Conservation (phyloP, 2,888 invertebrate genomes). For the Psylliodes chrysocephalus region DNA sequence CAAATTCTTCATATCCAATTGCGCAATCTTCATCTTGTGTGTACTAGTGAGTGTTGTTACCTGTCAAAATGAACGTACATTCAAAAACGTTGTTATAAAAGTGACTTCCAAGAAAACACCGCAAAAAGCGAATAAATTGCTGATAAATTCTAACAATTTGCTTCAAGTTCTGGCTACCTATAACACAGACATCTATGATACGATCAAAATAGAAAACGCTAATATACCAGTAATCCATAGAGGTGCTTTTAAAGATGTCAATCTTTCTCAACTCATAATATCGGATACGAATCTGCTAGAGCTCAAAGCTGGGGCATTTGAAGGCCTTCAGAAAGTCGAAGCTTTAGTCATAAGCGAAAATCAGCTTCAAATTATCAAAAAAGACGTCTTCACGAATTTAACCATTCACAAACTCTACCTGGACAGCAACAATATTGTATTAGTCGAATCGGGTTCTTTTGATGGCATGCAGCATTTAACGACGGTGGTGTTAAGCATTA, state of each 20-base stretch:
- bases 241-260: constrained; percentile 15
- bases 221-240: constrained; percentile 14
- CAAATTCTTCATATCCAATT: too few relatives aligned
- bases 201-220: constrained; percentile 27
- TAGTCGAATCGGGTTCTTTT: constrained; percentile 28
- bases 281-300: constrained; percentile 20
- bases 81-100: constrained; percentile 3
- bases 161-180: constrained; percentile 11
- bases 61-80: neutral
- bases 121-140: neutral
- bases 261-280: constrained; percentile 14
- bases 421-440: constrained; percentile 20
- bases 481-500: constrained; percentile 23
- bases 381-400: constrained; percentile 22
- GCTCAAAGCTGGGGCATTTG: constrained; percentile 24
- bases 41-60: neutral
- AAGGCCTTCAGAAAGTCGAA: constrained; percentile 14
- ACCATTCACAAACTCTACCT: constrained; percentile 12
- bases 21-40: too few relatives aligned
- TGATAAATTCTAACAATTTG: constrained; percentile 19
- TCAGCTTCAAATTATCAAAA: constrained; percentile 8
- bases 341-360: constrained; percentile 15
- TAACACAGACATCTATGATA: constrained; percentile 16
- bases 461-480: constrained; percentile 25
- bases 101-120: constrained; percentile 17